These are phyloP conservation scores for Isaurus tuberculatus DNA, from an alignment of 92 coral and sea anemone species.

Conservation along the genomic window DNA sequence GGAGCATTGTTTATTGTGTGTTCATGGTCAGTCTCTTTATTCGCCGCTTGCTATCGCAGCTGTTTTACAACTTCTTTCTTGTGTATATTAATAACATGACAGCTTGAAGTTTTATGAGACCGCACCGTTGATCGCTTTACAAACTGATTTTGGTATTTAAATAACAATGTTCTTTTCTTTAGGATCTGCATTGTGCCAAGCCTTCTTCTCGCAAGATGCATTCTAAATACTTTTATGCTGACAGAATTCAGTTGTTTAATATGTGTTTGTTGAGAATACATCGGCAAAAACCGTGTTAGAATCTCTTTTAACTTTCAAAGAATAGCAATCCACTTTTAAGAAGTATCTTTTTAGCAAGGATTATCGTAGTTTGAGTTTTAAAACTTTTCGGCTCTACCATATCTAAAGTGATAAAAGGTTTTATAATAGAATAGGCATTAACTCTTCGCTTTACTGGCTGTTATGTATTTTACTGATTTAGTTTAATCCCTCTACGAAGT, in stretches of 20 bases:
- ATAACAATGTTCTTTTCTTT: constrained; percentile 9
- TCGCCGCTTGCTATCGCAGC: background rate
- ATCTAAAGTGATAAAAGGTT: background rate
- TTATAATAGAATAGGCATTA: background rate
- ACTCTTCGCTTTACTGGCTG: background rate
- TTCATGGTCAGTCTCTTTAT: background rate
- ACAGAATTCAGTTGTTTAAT: background rate
- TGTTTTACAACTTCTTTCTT: background rate
- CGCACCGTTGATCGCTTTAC: background rate
- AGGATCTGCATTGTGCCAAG: background rate
- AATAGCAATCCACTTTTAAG: no score
- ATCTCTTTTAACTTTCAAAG: no score
- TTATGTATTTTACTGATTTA: background rate
- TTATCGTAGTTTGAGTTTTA: no score
- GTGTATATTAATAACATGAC: constrained; percentile 18
- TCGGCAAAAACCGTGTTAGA: no score
- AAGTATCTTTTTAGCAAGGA: no score
- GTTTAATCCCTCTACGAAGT: background rate
- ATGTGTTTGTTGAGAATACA: no score
- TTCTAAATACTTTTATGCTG: background rate
- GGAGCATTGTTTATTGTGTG: background rate
- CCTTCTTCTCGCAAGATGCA: background rate
- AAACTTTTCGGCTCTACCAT: no score
- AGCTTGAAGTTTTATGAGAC: constrained; percentile 12
- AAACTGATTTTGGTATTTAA: background rate